Conservation (phyloP, 2,797 vertebrate genomes). For the Strix occidentalis region DNA sequence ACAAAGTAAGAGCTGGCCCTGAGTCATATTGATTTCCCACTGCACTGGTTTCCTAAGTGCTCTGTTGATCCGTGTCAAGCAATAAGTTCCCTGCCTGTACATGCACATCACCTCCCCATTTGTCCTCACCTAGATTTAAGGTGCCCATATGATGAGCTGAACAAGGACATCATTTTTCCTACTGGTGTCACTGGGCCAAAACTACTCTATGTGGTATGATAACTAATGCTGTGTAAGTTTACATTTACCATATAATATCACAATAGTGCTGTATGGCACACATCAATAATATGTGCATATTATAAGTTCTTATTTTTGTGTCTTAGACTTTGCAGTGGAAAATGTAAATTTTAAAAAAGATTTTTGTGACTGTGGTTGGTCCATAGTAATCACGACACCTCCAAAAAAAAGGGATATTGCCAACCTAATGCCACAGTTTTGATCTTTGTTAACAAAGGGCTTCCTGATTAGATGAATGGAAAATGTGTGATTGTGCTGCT, state of each 20-base stretch:
- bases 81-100: conserved; percentile 85
- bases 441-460: conserved; percentile 75
- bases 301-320: not conserved
- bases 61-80: conserved; percentile 86
- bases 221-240: conserved; percentile 42
- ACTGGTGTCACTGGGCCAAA: conserved; percentile 76
- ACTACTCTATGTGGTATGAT: conserved; percentile 54
- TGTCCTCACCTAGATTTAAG: conserved; percentile 87
- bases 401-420: not conserved
- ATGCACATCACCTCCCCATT: conserved; percentile 82
- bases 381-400: not conserved
- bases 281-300: not conserved
- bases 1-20: conserved; percentile 78
- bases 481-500: conserved; percentile 78
- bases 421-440: conserved; percentile 61
- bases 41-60: conserved; percentile 85
- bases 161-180: conserved; percentile 86
- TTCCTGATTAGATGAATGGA: conserved; percentile 77
- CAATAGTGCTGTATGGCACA: not conserved
- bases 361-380: not conserved
- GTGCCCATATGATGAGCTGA: conserved; percentile 85
- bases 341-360: not conserved
- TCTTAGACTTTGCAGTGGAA: not conserved
- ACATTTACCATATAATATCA: conserved; percentile 6
- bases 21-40: conserved; percentile 86